Base-by-base conservation (phyloP, 2,113 vertebrate genomes). In the Vicugna pacos region DNA sequence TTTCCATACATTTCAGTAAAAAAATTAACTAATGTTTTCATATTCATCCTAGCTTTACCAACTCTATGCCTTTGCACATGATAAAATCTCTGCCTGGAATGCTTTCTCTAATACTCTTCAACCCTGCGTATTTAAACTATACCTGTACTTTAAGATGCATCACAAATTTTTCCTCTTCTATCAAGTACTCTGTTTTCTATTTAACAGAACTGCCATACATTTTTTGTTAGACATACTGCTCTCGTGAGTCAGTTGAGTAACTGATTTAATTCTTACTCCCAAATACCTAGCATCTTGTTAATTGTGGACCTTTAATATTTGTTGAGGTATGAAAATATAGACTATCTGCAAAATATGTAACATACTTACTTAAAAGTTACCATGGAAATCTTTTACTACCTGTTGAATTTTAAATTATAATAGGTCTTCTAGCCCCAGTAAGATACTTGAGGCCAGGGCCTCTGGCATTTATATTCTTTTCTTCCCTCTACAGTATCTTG, bases 321-420 rank as follows among this genome's bases (percentile, higher is more conserved):
- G 12, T 82, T 69, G 48, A 89, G 14, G 8, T 52, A 32, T 97
- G 56, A 95, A 77, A 94, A 73, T 85, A 54, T 10, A 35, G 6
- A 46, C 24, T 67, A 69, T 80, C 50, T 95, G 48, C 5, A 67
- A 30, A 85, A 64, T 75, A 70, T 72, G 10, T 50, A 75, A 48
- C 90, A 28, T 89, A 19, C 42, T 72, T 75, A 82, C 35, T 93
- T 96, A 70, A 89, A 95, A 64, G 20, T 83, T 80, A 52, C 16
- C 9, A 50, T 80, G 72, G 8, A 89, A 87, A 42, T 72, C 76
- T 80, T 86, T 93, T 93, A 77, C 52, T 83, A 50, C 56, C 60
- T 96, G 28, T 65, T 94, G 62, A 16, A 72, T 70, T 38, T 56
- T 56, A 56, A 38, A 38, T 56, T 62, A 88, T n/a, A 0, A 0